Base-by-base conservation (phyloP, 1,140 invertebrate species). In the Brachystomella parvula region DNA sequence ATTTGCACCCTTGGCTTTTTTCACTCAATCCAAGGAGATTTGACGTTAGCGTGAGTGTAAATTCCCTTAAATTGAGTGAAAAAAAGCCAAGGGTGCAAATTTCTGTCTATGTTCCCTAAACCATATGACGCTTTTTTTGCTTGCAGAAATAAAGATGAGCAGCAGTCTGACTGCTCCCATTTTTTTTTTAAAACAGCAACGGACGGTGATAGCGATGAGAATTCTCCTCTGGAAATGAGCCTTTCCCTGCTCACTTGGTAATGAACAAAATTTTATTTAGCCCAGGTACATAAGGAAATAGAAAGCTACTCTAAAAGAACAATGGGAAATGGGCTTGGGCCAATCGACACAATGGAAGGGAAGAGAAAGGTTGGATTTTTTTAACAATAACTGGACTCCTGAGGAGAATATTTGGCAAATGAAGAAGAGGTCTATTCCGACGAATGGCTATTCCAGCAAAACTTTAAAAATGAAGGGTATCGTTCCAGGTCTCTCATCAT, bases 311-410 rank as follows among this genome's bases (percentile, higher is more conserved):
- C 32, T 59, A 30, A 32, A 56, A 59, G 63, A 65, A 65, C 39
- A n/a, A 61, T 66, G 64, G 64, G 64, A 53, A 59, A 58, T 61
- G 64, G 32, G 39, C 21, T 35, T 39, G 62, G 60, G 61, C 61
- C 63, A 68, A 68, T 63, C 63, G 63, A 68, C 64, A 68, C 58
- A 68, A 62, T 68, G 64, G 61, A 63, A 68, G 53, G 63, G 39
- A 47, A 62, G 47, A 44, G 47, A 47, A 24, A 24, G 15, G 47
- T n/a, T 9, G 30, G 35, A 65, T 30, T 59, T 59, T 28, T 65
- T 59, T 35, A 26, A 17, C 49, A 30, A 35, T 33, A 21, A 3
- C 28, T 3, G 19, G 9, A 30, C 21, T 30, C 12, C 12, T 30
- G 32, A 12, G 3, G 9, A 15, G 3, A 15, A 9, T 29, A 19